Base-by-base conservation (phyloP, 2,888 invertebrate species). In the Kryphioiulus occultus region DNA sequence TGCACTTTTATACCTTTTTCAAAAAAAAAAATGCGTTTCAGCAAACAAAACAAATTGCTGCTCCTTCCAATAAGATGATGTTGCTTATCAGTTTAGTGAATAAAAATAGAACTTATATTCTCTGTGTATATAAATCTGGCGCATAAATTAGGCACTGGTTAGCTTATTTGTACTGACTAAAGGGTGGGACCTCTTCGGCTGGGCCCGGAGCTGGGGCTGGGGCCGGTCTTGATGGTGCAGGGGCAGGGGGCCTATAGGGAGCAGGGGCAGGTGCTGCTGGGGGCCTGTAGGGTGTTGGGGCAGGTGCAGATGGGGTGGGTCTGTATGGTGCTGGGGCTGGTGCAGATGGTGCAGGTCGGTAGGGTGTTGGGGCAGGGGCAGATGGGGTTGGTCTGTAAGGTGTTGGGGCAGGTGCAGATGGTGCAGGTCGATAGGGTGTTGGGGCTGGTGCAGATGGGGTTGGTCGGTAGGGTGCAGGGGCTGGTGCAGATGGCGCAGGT, bases 81-180 rank as follows among this genome's bases (percentile, higher is more conserved):
- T 78, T 78, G 30, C 17, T 78, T 26, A 30, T 78, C 78, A 78
- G 78, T 78, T 78, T 32, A 26, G 30, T 78, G 78, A 78, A 78
- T 10, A 78, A 78, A 32, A 68, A 68, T 68, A 68, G 26, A 26
- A 26, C 68, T 68, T 22, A 78, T 78, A 78, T 78, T 78, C 78
- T 78, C 78, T 78, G 30, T 78, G 30, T 78, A 78, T 78, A 78
- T 78, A 78, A 78, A 78, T 30, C 78, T 78, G 78, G 15, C 26
- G 78, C 78, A 78, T 78, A 78, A 78, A 78, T 78, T 78, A 78
- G 78, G 78, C 78, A 78, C 78, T 78, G 78, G 30, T 30, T 78
- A 32, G 30, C 85, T 85, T 85, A 85, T 86, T 88, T 53, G 86
- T 88, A 88, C 59, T 88, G 88, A 84, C 88, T 88, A 44, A 88